Conservation (phyloP, 2,113 vertebrate genomes). For the Semnornis frantzii region DNA sequence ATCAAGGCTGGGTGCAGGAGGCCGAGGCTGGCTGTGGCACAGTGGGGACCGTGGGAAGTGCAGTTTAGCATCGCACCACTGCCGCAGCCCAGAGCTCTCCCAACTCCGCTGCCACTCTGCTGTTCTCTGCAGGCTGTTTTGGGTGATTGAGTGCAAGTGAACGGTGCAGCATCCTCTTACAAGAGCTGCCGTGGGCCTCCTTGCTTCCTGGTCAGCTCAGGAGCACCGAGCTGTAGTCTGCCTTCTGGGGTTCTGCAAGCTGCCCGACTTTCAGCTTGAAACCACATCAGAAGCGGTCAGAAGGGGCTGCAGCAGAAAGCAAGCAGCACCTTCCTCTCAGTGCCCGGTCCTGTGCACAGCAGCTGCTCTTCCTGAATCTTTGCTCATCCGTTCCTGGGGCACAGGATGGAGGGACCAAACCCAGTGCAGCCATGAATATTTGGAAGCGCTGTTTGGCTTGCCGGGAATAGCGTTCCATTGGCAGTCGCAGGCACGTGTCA, state of each 20-base stretch:
- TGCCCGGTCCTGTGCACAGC: neutral
- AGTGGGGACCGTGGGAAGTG: neutral
- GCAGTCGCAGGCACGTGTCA: neutral
- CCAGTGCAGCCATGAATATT: neutral
- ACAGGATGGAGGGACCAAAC: neutral
- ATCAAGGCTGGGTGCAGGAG: rapidly evolving
- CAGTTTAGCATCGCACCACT: neutral
- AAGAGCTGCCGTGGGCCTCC: neutral
- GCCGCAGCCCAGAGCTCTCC: neutral
- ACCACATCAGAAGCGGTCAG: rapidly evolving
- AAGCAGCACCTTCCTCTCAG: neutral
- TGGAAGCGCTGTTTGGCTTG: neutral
- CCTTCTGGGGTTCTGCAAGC: neutral
- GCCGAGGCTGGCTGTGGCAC: neutral
- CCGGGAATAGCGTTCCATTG: neutral
- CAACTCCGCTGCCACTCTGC: rapidly evolving
- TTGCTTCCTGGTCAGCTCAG: neutral
- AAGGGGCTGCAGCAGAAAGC: neutral
- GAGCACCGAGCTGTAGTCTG: neutral
- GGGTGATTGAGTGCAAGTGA: rapidly evolving
- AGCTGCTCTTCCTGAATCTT: neutral
- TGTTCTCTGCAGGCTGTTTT: neutral
- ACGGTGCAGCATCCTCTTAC: neutral
- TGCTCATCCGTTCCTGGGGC: neutral
- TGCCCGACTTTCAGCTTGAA: neutral